Base-by-base conservation (phyloP, 1,140 invertebrate genomes). In the Pinna nobilis region DNA sequence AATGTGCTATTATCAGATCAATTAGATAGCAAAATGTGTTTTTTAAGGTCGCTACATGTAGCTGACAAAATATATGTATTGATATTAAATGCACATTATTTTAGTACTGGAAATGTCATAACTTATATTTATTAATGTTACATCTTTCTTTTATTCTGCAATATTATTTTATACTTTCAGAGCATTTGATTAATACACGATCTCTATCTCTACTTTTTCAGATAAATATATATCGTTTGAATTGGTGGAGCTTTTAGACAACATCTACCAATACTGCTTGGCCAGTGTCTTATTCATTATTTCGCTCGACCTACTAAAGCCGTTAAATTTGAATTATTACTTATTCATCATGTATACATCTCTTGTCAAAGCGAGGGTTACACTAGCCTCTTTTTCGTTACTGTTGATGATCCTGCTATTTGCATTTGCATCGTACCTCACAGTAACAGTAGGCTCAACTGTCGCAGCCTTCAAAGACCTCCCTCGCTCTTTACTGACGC, bases 311-410 rank as follows among this genome's bases (percentile, higher is more conserved):
- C 50, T 81, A n/a, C 53, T 81, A 33, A 59, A 65, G 23, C 76
- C 76, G 0, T 39, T 81, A 30, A 55, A 70, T 18, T 66, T 81
- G 44, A 78, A 78, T 44, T 74, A 57, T 25, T 44, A 81, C 61
- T 64, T 81, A n/a, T 71, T 68, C 44, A 60, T 74, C 33, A 60
- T 81, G 55, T 33, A 55, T n/a, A 25, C 25, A 11, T 76, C 76
- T n/a, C 37, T 81, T 15, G 37, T 55, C 0, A 50, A 51, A 13
- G 57, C 67, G 3, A 57, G 49, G 41, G 18, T 1, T 13, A 41
- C 50, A 13, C 55, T 81, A 13, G 7, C 68, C 1, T 50, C 44
- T n/a, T 63, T 74, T n/a, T 35, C 33, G 9, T 5, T 74, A 7
- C 50, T 70, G 4, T 50, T 78, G 1, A 20, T 60, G 7, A 25